These are phyloP conservation scores for Ciconia nigra DNA, from an alignment of 2,797 vertebrate species.

Conservation along the genomic window DNA sequence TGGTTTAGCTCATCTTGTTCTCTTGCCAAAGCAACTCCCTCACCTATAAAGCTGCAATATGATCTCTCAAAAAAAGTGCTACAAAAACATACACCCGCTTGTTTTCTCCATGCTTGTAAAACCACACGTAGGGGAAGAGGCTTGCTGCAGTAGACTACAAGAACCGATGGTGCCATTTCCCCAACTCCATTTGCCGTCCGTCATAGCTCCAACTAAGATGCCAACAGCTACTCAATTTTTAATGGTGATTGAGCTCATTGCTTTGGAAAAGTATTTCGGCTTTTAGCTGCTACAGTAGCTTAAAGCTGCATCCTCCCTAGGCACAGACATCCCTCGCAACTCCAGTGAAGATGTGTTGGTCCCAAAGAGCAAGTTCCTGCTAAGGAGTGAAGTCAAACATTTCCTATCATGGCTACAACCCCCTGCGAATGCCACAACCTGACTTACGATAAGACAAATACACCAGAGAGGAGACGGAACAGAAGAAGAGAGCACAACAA, in stretches of 20 bases:
- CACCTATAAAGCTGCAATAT: not conserved
- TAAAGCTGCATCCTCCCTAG: not conserved
- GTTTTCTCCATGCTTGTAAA: not conserved
- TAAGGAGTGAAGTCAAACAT: rapidly evolving
- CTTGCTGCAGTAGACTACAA: not conserved
- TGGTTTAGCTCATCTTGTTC: not conserved
- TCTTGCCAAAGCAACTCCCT: not conserved
- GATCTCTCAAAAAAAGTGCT: not conserved
- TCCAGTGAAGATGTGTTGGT: not conserved
- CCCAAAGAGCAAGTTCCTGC: not conserved
- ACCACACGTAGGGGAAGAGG: rapidly evolving
- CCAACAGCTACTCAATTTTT: not conserved
- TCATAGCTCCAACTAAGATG: not conserved
- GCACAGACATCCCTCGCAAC: not conserved
- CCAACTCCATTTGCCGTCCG: rapidly evolving
- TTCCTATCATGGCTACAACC: rapidly evolving
- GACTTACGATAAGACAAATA: rapidly evolving
- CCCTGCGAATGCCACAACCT: rapidly evolving
- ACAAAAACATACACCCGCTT: rapidly evolving
- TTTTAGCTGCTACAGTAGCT: not conserved
- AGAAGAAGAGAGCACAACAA: not conserved
- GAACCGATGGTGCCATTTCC: not conserved
- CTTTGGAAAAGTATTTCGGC: not conserved
- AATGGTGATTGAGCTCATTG: not conserved
- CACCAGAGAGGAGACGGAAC: not conserved